Evolutionary conservation across 2,797 vertebrate species (phyloP).

Genomic region (Cephalopachus bancanus): DNA sequence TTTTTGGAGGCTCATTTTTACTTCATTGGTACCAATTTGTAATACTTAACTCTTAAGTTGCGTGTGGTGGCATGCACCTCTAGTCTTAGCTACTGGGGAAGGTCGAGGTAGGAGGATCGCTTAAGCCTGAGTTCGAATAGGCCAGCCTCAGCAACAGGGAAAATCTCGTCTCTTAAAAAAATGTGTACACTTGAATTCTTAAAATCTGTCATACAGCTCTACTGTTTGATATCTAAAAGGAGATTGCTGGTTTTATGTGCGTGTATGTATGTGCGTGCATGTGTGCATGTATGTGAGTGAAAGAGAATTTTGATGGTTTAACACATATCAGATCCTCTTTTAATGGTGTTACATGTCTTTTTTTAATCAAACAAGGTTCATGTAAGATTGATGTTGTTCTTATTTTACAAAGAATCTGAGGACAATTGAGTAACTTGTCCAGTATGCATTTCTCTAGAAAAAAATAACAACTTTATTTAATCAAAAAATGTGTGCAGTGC

Average conservation of each 20-base stretch:
- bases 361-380: not conserved
- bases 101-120: not conserved
- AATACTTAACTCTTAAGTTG: not conserved
- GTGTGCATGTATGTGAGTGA: accelerated
- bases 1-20: not conserved
- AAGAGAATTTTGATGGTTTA: not conserved
- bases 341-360: not conserved
- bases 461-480: not conserved
- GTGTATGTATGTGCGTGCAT: not conserved
- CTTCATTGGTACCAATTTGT: not conserved
- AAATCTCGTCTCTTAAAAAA: not conserved
- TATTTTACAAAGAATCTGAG: not conserved
- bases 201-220: not conserved
- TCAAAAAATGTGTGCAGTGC: not conserved
- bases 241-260: accelerated
- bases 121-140: not conserved
- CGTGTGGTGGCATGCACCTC: not conserved
- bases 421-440: not conserved
- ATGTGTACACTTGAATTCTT: not conserved
- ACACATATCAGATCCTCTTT: not conserved
- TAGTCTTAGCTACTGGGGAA: not conserved
- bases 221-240: not conserved
- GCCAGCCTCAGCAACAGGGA: not conserved
- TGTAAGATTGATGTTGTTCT: not conserved
- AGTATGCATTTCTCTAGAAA: not conserved